Evolutionary conservation across 2,797 vertebrate genomes (phyloP).

Genomic region (Xenops minutus): DNA sequence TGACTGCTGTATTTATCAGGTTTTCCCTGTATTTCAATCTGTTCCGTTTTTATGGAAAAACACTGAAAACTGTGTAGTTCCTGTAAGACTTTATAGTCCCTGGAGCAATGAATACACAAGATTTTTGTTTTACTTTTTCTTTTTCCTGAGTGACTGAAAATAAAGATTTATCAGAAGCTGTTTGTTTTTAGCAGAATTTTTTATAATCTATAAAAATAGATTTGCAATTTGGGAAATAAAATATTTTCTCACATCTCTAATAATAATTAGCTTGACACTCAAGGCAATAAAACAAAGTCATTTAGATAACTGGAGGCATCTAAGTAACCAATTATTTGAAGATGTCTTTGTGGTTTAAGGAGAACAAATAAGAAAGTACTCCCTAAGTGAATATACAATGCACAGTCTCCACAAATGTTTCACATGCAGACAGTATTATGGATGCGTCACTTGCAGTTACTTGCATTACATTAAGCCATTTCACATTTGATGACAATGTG

Average conservation of each 20-base stretch:
- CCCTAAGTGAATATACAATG: neutral
- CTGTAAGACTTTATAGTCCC: neutral
- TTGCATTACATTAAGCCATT: neutral
- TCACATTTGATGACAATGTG: neutral
- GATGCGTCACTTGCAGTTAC: neutral
- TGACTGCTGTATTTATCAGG: neutral
- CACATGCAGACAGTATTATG: neutral
- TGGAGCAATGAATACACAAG: neutral
- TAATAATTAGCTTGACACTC: conserved; percentile 48
- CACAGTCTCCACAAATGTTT: conserved; percentile 8
- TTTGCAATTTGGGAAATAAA: conserved; percentile 44
- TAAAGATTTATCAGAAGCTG: conserved; percentile 39
- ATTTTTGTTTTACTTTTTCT: neutral
- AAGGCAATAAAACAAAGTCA: conserved; percentile 52
- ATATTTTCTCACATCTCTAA: conserved; percentile 50
- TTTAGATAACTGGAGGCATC: conserved; percentile 35
- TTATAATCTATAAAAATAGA: conserved; percentile 14
- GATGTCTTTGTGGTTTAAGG: conserved; percentile 3
- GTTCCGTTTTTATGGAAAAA: neutral
- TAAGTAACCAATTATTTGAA: conserved; percentile 47
- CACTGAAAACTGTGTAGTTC: neutral
- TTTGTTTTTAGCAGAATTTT: conserved; percentile 53
- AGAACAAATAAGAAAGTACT: conserved; percentile 13
- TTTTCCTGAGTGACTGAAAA: neutral
- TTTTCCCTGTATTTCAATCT: neutral